A percentile compares a stretch with the other conserved stretches of the same genome.
Conservation (phyloP, 1,140 invertebrate species). For the Dendrolimus kikuchii region DNA sequence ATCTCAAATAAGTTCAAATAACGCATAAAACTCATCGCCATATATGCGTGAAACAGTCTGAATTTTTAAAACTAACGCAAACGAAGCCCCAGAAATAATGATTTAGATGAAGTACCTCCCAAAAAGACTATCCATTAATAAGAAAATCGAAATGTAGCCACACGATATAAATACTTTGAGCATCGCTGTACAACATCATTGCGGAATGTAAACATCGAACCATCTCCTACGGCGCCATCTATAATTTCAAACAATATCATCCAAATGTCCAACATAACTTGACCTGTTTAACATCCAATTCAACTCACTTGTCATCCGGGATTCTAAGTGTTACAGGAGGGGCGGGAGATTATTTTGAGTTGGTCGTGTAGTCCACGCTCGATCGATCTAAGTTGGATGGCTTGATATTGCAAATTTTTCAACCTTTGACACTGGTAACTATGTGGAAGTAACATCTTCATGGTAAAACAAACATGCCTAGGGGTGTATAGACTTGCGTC, state of each 20-base stretch:
- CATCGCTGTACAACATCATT: conserved; percentile 31
- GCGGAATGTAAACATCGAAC: conserved; percentile 63
- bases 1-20: no score
- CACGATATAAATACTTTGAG: no score
- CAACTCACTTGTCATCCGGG: not conserved
- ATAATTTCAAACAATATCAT: conserved; percentile 61
- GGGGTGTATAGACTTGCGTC: conserved; percentile 33
- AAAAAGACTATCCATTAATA: no score
- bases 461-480: conserved; percentile 59
- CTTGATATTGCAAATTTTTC: conserved; percentile 68
- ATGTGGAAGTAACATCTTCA: conserved; percentile 65
- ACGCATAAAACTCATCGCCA: no score
- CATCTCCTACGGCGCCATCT: conserved; percentile 66
- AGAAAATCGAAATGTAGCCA: no score
- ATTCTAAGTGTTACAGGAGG: not conserved
- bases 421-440: conserved; percentile 68
- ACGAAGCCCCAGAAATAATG: no score
- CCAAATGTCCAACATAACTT: conserved; percentile 37
- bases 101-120: no score
- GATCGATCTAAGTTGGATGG: conserved; percentile 57
- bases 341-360: conserved; percentile 14
- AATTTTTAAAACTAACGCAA: no score
- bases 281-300: conserved; percentile 16
- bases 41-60: no score
- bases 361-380: conserved; percentile 44